phyloP scores from a whole-genome alignment of 2,888 invertebrate genomes.

The Cyaniris semiargus region DNA sequence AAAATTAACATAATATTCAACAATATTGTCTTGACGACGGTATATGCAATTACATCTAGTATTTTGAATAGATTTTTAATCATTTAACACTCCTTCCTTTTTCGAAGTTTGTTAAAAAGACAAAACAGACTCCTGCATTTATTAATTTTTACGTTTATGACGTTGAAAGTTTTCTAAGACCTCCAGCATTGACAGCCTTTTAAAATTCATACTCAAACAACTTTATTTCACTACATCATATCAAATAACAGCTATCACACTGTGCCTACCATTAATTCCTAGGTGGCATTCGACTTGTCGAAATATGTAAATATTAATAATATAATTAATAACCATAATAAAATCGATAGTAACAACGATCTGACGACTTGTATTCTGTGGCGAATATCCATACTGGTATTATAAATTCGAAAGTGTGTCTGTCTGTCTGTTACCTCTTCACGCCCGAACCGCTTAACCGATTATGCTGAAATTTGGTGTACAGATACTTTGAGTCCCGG shows the following conservation, averaged over 20 bases:
- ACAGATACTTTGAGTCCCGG: too few relatives aligned
- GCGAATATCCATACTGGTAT: too few relatives aligned
- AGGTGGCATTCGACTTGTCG: conserved; percentile 10
- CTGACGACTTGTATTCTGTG: background rate
- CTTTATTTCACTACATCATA: background rate
- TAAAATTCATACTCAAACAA: background rate
- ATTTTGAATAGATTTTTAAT: background rate
- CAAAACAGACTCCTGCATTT: background rate
- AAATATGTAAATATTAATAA: conserved; percentile 8
- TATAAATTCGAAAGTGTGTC: too few relatives aligned
- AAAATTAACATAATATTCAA: too few relatives aligned
- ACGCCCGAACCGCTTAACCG: too few relatives aligned
- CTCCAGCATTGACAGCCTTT: background rate
- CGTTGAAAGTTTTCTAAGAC: background rate
- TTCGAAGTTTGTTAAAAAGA: background rate
- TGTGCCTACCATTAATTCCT: conserved; percentile 2
- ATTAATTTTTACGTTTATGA: too few relatives aligned
- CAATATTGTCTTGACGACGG: too few relatives aligned
- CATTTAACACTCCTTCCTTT: background rate
- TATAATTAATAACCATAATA: conserved; percentile 7
- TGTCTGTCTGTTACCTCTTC: too few relatives aligned
- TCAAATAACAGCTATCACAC: conserved; percentile 10
- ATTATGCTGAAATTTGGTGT: too few relatives aligned
- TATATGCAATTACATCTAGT: too few relatives aligned
- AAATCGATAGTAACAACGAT: background rate